Conservation (phyloP, 2,797 vertebrate species). For the Enteromius trimaculatus region DNA sequence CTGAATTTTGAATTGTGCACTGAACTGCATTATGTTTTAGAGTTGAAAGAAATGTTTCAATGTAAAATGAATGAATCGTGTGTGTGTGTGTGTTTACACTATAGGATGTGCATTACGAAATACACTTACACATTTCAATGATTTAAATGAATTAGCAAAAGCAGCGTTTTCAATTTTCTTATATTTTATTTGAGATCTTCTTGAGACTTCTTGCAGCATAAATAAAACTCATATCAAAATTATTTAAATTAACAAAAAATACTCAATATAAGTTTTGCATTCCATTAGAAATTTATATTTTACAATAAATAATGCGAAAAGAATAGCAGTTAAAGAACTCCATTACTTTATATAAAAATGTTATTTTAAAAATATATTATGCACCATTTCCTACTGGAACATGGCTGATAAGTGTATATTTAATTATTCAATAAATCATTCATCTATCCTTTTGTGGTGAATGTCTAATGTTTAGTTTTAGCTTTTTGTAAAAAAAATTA, state of each 20-base stretch:
- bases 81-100: neutral
- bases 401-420: neutral
- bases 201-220: neutral
- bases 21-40: neutral
- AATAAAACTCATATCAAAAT: neutral
- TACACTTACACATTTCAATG: neutral
- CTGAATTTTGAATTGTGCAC: neutral
- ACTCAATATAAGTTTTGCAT: neutral
- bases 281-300: neutral
- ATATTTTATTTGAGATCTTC: neutral
- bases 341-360: neutral
- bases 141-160: neutral
- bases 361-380: neutral
- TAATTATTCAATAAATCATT: no score
- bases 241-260: neutral
- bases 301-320: neutral
- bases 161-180: neutral
- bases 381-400: neutral
- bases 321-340: neutral
- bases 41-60: neutral
- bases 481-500: neutral
- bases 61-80: no score
- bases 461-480: neutral
- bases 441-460: neutral
- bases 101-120: neutral